phyloP scores from a whole-genome alignment of 2,888 invertebrate genomes.

The Halictus ligatus region DNA sequence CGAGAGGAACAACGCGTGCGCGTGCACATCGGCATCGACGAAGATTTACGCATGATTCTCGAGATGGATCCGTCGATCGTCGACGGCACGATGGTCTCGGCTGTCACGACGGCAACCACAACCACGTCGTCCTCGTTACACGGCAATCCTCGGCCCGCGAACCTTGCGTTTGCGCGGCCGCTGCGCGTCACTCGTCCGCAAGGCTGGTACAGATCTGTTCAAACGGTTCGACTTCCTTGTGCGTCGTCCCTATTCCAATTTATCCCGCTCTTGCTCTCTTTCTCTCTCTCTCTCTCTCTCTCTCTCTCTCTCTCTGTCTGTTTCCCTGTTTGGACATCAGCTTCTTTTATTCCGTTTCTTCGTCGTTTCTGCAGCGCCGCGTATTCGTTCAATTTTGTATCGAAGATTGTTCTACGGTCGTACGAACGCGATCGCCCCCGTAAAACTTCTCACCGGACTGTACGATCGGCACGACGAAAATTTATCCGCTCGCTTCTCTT shows the following conservation, averaged over 20 bases:
- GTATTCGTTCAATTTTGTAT: neutral
- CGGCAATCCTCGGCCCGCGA: conserved; percentile 38
- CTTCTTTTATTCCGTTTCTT: neutral
- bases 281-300: neutral
- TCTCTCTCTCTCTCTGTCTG: neutral
- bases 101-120: neutral
- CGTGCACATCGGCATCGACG: conserved; percentile 86
- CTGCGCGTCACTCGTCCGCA: conserved; percentile 80
- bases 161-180: conserved; percentile 67
- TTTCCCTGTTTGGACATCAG: neutral
- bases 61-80: conserved; percentile 88
- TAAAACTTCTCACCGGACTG: neutral
- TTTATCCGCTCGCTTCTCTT: conserved; percentile 13
- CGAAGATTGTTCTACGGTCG: neutral
- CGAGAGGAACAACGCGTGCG: conserved; percentile 80
- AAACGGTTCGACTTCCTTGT: conserved; percentile 22
- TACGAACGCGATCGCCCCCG: neutral
- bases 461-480: neutral
- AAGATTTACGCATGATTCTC: conserved; percentile 87
- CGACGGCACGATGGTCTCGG: conserved; percentile 78
- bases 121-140: conserved; percentile 46
- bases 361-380: no score
- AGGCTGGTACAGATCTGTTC: conserved; percentile 81
- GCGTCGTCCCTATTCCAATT: neutral
- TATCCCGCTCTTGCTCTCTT: neutral